Percentiles rank a stretch among this genome's conserved stretches.
Conservation (phyloP, 2,888 invertebrate species). For the Phania funesta region DNA sequence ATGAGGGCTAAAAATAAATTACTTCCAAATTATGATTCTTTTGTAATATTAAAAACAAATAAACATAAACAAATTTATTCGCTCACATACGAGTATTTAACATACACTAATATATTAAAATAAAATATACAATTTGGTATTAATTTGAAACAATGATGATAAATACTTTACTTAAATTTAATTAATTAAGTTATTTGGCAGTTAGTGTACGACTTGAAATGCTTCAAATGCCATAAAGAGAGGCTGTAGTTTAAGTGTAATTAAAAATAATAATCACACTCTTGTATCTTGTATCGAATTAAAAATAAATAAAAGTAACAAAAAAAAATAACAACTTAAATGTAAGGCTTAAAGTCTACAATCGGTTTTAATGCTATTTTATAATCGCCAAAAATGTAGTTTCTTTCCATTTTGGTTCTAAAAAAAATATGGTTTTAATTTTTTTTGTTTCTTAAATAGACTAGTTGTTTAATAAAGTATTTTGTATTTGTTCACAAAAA, state of each 20-base stretch:
- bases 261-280: slow-evolving; percentile 7
- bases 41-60: no score
- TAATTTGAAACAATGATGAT: neutral
- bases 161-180: slow-evolving; percentile 13
- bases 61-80: no score
- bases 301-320: neutral
- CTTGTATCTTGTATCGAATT: neutral
- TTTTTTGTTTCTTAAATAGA: slow-evolving; percentile 16
- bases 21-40: no score
- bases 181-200: slow-evolving; percentile 54
- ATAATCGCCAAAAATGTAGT: slow-evolving; percentile 50
- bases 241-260: neutral
- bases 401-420: slow-evolving; percentile 33
- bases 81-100: no score
- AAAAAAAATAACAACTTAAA: slow-evolving; percentile 20
- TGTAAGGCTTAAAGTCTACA: slow-evolving; percentile 41
- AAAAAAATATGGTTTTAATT: neutral
- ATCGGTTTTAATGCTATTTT: slow-evolving; percentile 8
- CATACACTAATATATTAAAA: neutral
- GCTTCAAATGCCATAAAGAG: neutral
- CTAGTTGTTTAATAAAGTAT: slow-evolving; percentile 24
- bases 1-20: neutral
- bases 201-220: slow-evolving; percentile 39
- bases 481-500: slow-evolving; percentile 23
- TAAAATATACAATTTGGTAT: neutral